Conservation (phyloP, 1,140 invertebrate species). For the Anastrepha obliqua region DNA sequence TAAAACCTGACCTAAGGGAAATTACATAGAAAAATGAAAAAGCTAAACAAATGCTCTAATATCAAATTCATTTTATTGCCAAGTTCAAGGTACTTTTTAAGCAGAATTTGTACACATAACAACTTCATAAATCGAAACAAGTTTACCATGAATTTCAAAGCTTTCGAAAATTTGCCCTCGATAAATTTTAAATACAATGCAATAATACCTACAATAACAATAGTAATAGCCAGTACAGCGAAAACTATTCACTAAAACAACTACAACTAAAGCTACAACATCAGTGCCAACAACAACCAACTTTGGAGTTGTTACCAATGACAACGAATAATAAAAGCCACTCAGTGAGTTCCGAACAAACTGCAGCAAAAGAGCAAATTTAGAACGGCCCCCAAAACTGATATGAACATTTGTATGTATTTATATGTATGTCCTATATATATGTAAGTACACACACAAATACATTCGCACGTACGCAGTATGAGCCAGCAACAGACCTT, state of each 20-base stretch:
- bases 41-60: too few species aligned
- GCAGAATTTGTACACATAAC: not conserved
- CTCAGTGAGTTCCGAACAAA: not conserved
- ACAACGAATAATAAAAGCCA: not conserved
- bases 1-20: too few species aligned
- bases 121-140: not conserved
- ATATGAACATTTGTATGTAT: not conserved
- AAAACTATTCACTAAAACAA: not conserved
- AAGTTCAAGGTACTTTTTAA: too few species aligned
- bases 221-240: not conserved
- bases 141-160: not conserved
- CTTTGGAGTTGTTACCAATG: constrained; percentile 1
- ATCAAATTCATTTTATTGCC: too few species aligned
- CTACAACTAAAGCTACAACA: not conserved
- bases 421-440: not conserved
- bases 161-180: constrained; percentile 23
- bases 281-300: not conserved
- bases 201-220: not conserved
- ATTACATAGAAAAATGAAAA: too few species aligned
- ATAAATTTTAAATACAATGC: constrained; percentile 41
- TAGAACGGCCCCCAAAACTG: not conserved
- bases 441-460: not conserved
- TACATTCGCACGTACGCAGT: not conserved
- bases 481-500: not conserved
- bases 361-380: not conserved